Conservation (phyloP, 2,113 vertebrate species). For the Oostethus manadensis region DNA sequence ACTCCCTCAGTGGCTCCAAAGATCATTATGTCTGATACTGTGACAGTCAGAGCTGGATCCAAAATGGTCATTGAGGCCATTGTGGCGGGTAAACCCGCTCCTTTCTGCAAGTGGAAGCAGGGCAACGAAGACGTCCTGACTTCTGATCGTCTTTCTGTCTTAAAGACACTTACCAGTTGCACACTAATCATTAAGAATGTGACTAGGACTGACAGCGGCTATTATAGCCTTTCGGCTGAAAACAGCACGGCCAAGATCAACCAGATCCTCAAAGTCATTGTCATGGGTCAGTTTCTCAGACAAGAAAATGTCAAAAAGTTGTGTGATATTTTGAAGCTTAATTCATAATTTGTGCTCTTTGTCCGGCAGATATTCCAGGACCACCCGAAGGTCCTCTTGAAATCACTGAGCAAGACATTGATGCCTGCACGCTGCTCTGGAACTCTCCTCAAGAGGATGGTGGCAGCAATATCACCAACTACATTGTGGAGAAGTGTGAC, state of each 20-base stretch:
- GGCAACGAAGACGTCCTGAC: conserved; percentile 82
- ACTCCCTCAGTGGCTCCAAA: conserved; percentile 83
- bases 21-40: conserved; percentile 86
- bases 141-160: conserved; percentile 85
- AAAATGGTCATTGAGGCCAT: conserved; percentile 91
- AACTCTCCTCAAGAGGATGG: conserved; percentile 91
- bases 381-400: conserved; percentile 90
- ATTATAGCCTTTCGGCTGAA: conserved; percentile 87
- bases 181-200: conserved; percentile 89
- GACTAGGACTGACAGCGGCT: conserved; percentile 87
- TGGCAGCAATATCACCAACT: conserved; percentile 94
- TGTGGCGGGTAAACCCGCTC: conserved; percentile 88
- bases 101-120: conserved; percentile 86
- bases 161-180: conserved; percentile 80
- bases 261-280: conserved; percentile 84
- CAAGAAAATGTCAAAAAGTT: background rate
- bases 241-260: conserved; percentile 83
- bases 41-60: conserved; percentile 87
- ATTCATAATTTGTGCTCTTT: background rate
- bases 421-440: conserved; percentile 90
- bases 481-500: conserved; percentile 95
- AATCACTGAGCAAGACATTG: conserved; percentile 86
- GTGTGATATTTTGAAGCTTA: background rate
- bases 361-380: conserved; percentile 85
- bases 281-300: conserved; percentile 80